These are phyloP conservation scores for Cyrtodaria siliqua DNA, from an alignment of 2,888 invertebrate species.

Conservation along the genomic window DNA sequence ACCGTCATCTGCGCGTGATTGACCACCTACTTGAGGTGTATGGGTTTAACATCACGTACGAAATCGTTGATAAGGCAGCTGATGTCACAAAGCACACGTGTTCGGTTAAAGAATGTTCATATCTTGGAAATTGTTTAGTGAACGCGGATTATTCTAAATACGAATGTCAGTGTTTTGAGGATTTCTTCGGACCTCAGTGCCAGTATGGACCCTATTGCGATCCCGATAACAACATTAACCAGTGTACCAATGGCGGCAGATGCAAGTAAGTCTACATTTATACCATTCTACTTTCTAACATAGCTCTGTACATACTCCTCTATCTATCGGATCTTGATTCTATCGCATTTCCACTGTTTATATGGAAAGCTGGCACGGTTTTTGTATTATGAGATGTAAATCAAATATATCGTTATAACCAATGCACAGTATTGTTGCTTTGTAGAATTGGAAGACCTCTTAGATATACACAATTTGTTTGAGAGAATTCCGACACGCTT, in stretches of 20 bases:
- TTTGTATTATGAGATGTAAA: too few relatives aligned
- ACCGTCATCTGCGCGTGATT: constrained; percentile 93
- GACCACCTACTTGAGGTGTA: constrained; percentile 93
- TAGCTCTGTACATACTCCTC: too few relatives aligned
- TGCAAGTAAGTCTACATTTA: constrained; percentile 93
- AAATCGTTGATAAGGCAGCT: constrained; percentile 88
- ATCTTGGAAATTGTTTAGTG: constrained; percentile 94
- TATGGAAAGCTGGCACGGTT: too few relatives aligned
- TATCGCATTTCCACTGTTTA: too few relatives aligned
- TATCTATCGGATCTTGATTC: too few relatives aligned
- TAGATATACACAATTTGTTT: too few relatives aligned
- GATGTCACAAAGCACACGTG: constrained; percentile 87
- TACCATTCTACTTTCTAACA: too few relatives aligned
- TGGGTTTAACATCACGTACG: constrained; percentile 97
- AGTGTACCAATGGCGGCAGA: constrained; percentile 93
- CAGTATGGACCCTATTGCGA: constrained; percentile 93
- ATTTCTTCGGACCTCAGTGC: constrained; percentile 92
- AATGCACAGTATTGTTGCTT: too few relatives aligned
- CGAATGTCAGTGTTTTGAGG: constrained; percentile 90
- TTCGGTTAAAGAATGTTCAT: constrained; percentile 93
- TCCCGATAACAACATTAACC: constrained; percentile 88
- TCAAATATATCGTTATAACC: too few relatives aligned
- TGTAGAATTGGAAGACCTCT: too few relatives aligned
- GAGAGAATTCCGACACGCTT: too few relatives aligned
- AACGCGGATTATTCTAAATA: constrained; percentile 89